Base-by-base conservation (phyloP, 1,140 invertebrate species). In the Formica exsecta region DNA sequence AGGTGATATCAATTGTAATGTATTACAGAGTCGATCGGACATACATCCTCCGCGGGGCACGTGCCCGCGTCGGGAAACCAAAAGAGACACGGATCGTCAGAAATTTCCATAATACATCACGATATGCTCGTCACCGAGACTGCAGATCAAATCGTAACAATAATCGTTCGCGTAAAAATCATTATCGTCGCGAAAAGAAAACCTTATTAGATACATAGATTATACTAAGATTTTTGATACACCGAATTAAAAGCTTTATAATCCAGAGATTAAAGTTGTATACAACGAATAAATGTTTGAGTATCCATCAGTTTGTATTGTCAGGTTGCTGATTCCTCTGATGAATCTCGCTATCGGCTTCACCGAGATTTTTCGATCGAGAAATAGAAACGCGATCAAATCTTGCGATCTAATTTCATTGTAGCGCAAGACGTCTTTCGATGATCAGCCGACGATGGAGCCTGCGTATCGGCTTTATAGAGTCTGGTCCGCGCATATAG, bases 1-100 rank as follows among this genome's bases (percentile, higher is more conserved):
- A 94, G 93, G 93, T 95, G 93, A 94, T 94, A 93, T 94, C 92
- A 93, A 94, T 93, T 89, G 92, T 88, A 51, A 92, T 85, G 89
- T 92, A 93, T 94, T 94, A 92, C 89, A 86, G 88, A 41, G 22
- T 87, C 85, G 90, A 93, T 92, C 87, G 91, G 64, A 61, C 38
- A 38, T 79, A 9, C 29, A 38, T 64, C 61, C 66, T 79, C 29
- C 41, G 36, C 19, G 32, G 13, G 64, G 44, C 76, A 80, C 76
- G 64, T 80, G 76, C 64, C 62, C 29, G 4, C 11, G 25, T 44
- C 32, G 9, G 62, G 38, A 68, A 68, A 54, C 41, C 44, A 38
- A 68, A 19, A 51, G 16, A 68, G 59, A 64, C 38, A 25, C 74
- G 61, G n/a, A 19, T 19, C 36, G 62, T 79, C n/a, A n/a, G 13